phyloP scores from a whole-genome alignment of 2,797 vertebrate species.

The Neostethus bicornis region DNA sequence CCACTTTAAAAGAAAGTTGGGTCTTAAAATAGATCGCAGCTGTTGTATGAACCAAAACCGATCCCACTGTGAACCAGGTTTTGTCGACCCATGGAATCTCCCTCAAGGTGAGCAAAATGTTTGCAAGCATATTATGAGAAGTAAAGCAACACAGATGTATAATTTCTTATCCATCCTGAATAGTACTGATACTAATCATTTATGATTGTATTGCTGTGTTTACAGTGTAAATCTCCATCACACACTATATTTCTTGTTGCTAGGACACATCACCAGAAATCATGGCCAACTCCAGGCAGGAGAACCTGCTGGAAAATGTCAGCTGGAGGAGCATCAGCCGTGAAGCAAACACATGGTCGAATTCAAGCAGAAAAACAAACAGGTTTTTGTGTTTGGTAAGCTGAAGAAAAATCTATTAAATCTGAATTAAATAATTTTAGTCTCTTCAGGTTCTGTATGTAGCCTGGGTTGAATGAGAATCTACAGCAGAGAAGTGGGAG shows the following conservation, averaged over 20 bases:
- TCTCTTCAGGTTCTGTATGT: too few species aligned
- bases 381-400: neutral
- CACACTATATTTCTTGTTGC: slow-evolving; percentile 83
- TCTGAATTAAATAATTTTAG: too few species aligned
- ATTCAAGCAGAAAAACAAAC: neutral
- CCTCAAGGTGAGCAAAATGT: slow-evolving; percentile 59
- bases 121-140: neutral
- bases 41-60: slow-evolving; percentile 81
- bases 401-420: too few species aligned
- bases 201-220: neutral
- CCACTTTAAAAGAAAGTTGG: slow-evolving; percentile 83
- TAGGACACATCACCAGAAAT: slow-evolving; percentile 81
- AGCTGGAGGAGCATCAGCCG: slow-evolving; percentile 77
- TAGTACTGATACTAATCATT: too few species aligned
- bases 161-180: neutral
- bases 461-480: too few species aligned
- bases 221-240: slow-evolving; percentile 73
- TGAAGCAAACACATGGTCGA: neutral
- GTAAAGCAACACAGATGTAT: neutral
- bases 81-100: slow-evolving; percentile 85
- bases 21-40: slow-evolving; percentile 82
- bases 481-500: too few species aligned
- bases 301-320: slow-evolving; percentile 85
- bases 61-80: slow-evolving; percentile 79
- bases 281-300: slow-evolving; percentile 79